phyloP scores from a whole-genome alignment of 2,888 invertebrate genomes.

The Elgonia sp. region DNA sequence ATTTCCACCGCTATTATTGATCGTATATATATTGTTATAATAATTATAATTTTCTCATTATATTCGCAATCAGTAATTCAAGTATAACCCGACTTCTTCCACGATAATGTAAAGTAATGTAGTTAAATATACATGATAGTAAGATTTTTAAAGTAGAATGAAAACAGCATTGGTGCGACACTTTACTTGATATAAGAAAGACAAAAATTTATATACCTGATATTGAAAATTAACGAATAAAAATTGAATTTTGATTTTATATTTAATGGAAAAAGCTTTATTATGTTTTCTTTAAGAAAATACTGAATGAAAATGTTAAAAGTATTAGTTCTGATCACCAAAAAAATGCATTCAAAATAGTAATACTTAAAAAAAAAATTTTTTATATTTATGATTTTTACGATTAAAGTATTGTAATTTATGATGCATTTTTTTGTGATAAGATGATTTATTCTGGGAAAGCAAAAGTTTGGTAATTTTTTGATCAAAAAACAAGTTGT shows the following conservation, averaged over 20 bases:
- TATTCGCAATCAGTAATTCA: slow-evolving; percentile 55
- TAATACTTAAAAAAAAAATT: no score
- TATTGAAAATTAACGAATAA: no score
- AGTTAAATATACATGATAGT: slow-evolving; percentile 50
- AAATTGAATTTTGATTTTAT: no score
- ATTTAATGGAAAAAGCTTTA: no score
- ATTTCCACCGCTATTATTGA: slow-evolving; percentile 59
- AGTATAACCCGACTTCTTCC: slow-evolving; percentile 81
- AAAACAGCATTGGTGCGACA: slow-evolving; percentile 38
- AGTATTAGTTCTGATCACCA: background rate
- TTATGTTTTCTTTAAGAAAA: background rate
- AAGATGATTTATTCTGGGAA: background rate
- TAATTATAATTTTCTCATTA: no score
- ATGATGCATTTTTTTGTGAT: background rate
- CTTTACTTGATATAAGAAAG: slow-evolving; percentile 19
- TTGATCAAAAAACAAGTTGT: slow-evolving; percentile 55
- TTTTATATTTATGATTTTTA: no score
- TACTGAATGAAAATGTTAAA: background rate
- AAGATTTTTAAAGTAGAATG: slow-evolving; percentile 52
- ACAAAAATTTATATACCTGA: background rate
- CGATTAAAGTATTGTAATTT: no score
- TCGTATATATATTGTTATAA: slow-evolving; percentile 64
- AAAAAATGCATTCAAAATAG: no score
- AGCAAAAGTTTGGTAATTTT: slow-evolving; percentile 14
- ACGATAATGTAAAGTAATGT: slow-evolving; percentile 52